These are phyloP conservation scores for Geophilus truncorum DNA, from an alignment of 2,888 invertebrate species.

Conservation along the genomic window DNA sequence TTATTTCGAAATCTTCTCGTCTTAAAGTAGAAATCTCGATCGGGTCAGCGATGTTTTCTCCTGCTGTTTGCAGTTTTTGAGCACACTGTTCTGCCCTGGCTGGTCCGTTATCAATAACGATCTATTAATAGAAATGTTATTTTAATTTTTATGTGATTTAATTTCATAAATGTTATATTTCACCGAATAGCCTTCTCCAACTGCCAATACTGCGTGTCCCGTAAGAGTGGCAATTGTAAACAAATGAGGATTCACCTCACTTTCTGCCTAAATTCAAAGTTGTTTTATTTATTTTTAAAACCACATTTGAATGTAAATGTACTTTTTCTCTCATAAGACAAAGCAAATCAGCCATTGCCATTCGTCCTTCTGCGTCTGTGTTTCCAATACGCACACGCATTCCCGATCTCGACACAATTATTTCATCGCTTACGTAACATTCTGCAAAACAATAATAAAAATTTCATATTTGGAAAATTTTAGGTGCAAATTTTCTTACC, in stretches of 20 bases:
- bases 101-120: slow-evolving; percentile 69
- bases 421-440: slow-evolving; percentile 83
- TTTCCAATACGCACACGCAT: slow-evolving; percentile 81
- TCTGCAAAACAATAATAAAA: slow-evolving; percentile 52
- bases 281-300: neutral
- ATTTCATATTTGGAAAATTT: neutral
- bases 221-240: slow-evolving; percentile 89
- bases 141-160: neutral
- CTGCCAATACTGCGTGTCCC: slow-evolving; percentile 67
- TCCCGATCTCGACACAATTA: slow-evolving; percentile 75
- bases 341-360: slow-evolving; percentile 86
- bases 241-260: slow-evolving; percentile 70
- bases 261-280: slow-evolving; percentile 52
- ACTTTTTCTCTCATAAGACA: slow-evolving; percentile 60
- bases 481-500: slow-evolving; percentile 42
- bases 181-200: slow-evolving; percentile 58
- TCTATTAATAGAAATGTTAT: too few species aligned
- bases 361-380: slow-evolving; percentile 92
- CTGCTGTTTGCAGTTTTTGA: slow-evolving; percentile 60
- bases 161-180: slow-evolving; percentile 37
- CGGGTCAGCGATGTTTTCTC: slow-evolving; percentile 68
- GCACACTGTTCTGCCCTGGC: slow-evolving; percentile 58
- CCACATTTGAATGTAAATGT: neutral
- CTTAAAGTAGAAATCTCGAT: slow-evolving; percentile 69
- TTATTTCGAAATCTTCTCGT: slow-evolving; percentile 53